phyloP scores from a whole-genome alignment of 2,113 vertebrate genomes.

The Sceloporus tristichus region DNA sequence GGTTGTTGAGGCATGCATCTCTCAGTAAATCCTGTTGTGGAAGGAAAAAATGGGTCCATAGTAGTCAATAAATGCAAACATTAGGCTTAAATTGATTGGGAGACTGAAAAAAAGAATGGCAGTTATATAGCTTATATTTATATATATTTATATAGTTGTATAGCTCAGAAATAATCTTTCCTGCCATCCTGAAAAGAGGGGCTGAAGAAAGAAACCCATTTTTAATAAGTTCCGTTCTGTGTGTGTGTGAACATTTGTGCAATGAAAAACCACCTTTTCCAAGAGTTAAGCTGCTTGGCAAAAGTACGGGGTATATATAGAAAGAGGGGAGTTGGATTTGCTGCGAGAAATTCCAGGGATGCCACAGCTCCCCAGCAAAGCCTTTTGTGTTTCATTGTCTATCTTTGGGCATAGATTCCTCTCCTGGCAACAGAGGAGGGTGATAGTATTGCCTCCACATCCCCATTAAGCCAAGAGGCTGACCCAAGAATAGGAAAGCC shows the following conservation, averaged over 20 bases:
- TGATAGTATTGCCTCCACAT: too few species aligned
- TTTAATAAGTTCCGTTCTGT: not conserved
- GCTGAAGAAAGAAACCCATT: not conserved
- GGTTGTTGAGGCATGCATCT: too few species aligned
- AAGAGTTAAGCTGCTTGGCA: too few species aligned
- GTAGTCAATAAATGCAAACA: too few species aligned
- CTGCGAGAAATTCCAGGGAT: not conserved
- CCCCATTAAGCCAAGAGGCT: not conserved
- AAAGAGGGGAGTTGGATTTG: not conserved
- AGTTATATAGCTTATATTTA: too few species aligned
- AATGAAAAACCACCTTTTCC: not conserved
- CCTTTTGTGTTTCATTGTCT: slow-evolving; percentile 15
- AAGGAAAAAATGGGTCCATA: too few species aligned
- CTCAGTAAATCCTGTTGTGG: too few species aligned
- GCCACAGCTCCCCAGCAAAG: not conserved
- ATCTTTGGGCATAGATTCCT: slow-evolving; percentile 33
- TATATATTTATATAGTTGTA: too few species aligned
- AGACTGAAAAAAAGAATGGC: too few species aligned
- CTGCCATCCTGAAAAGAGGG: not conserved
- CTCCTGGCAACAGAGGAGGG: not conserved
- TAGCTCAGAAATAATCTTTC: too few species aligned
- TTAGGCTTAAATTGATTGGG: too few species aligned
- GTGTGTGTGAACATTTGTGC: not conserved
- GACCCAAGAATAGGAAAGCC: not conserved
- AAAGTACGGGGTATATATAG: not conserved